Evolutionary conservation across 2,113 vertebrate species (phyloP), one percentile per base, ranked within the genome.

Genomic region (Muntiacus reevesi): DNA sequence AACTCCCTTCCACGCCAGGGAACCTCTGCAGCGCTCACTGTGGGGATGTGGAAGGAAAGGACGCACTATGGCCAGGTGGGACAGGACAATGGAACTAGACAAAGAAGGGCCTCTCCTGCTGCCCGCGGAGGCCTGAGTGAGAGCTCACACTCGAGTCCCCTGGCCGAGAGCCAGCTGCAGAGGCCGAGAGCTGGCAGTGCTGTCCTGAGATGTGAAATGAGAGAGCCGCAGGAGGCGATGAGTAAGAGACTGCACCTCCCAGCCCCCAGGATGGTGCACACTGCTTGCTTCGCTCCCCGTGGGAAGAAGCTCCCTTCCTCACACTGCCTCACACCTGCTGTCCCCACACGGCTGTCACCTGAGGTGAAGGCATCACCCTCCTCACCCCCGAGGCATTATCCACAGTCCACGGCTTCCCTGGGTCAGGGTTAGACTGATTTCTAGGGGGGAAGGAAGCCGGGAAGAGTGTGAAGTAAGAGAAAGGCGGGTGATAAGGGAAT

Each of bases 391-490:
- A 23, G 79, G 78, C 59, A 87, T 90, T 52, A 74, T 47, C 25
- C 0, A 0, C 57, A 67, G 67, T 96, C 90, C 89, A 79, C 74
- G 45, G 76, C 83, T 8, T 3, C 96, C 33, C 0, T 0, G 27
- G 0, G 95, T 95, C 95, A 96, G 0, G 0, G 4, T 16, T 64
- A 78, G 78, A 87, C 87, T 97, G 95, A 95, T 93, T 94, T 97
- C 78, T 52, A 91, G 95, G 74, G 50, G 57, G 14, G 17, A 90
- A 76, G 76, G 27, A 52, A n/a, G 1, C 16, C 43, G 11, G 91
- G 71, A 87, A 87, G 67, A 91, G 23, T 27, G 59, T 67, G 43
- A 67, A 33, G 21, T 7, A 50, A 86, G 40, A 45, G 36, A 50
- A 28, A 74, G 15, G 25, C 1, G 17, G 89, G 78, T 57, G 23